Evolutionary conservation across 2,888 invertebrate species (phyloP), one percentile per base, ranked within the genome.

Genomic region (Phoenoteleia sp.): DNA sequence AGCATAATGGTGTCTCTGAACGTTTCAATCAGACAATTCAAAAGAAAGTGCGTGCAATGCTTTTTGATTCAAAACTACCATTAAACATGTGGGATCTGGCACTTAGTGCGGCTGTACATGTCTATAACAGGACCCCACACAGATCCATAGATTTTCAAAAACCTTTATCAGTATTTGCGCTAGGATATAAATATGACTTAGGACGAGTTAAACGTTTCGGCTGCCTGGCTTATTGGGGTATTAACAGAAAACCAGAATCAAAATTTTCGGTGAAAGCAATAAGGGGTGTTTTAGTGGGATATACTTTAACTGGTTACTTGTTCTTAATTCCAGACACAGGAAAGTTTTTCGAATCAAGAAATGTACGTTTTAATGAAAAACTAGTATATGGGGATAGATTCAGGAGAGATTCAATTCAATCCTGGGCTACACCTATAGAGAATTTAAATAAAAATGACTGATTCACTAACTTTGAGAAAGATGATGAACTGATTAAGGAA

Each of bases 211-310:
- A 52, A 25, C 17, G 25, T 13, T 25, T 52, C n/a, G 52, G 52
- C 4, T 25, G 52, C 27, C n/a, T 52, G n/a, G 52, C 52, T 25
- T 52, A 52, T 15, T 52, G 25, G 52, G 1, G 25, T 6, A 52
- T 52, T 25, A 52, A 13, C 25, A 58, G 58, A 27, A 58, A 58
- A 15, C 58, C 25, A 2, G 33, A 58, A 7, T 58, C 58, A n/a
- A 58, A 33, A 36, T 58, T 58, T 19, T 58, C 36, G 17, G 33
- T 36, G n/a, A 6, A 36, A 33, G 58, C 58, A 7, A 9, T 58
- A 7, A 7, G 36, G 19, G 36, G 58, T n/a, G 36, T 58, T 3
- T 11, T 36, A 2, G 19, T 58, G 9, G 36, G 36, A 58, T 58
- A 58, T 13, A 7, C 58, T 19, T 36, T 21, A n/a, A 36, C 58